These are phyloP conservation scores for Tiliqua scincoides DNA, from an alignment of 2,113 vertebrate species.

Conservation along the genomic window DNA sequence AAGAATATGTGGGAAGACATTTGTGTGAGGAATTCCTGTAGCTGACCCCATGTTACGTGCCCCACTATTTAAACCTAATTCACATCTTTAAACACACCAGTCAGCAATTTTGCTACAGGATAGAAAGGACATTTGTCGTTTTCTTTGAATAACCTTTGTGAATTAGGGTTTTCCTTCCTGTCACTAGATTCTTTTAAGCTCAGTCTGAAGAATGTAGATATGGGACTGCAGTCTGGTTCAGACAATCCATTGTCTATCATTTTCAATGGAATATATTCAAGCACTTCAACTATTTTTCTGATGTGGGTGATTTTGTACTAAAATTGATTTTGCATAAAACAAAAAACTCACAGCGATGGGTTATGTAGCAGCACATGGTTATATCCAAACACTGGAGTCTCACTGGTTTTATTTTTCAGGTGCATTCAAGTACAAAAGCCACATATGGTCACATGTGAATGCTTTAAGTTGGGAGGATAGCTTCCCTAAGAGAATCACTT, in stretches of 20 bases:
- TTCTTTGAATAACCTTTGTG: slow-evolving; percentile 15
- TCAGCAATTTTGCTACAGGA: slow-evolving; percentile 7
- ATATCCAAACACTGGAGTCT: not conserved
- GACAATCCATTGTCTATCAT: not conserved
- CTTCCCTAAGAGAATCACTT: slow-evolving; percentile 3
- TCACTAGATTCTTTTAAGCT: not conserved
- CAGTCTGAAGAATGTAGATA: not conserved
- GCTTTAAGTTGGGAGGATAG: slow-evolving; percentile 4
- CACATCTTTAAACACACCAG: slow-evolving; percentile 60
- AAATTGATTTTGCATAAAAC: not conserved
- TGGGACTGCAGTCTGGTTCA: not conserved
- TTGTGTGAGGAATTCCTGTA: slow-evolving; percentile 55
- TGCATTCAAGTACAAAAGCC: slow-evolving; percentile 52
- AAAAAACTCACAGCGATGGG: not conserved
- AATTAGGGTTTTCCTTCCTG: not conserved
- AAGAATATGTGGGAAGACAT: slow-evolving; percentile 48
- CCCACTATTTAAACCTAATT: slow-evolving; percentile 55
- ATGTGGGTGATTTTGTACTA: not conserved
- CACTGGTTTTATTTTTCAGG: not conserved
- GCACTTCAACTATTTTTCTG: not conserved
- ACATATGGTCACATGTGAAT: slow-evolving; percentile 56
- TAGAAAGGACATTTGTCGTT: slow-evolving; percentile 15
- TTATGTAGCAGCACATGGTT: not conserved
- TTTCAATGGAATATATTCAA: not conserved
- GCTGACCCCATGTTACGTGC: slow-evolving; percentile 44